Evolutionary conservation across 2,113 vertebrate species (phyloP), one percentile per base, ranked within the genome.

Genomic region (Xiphophorus maculatus): DNA sequence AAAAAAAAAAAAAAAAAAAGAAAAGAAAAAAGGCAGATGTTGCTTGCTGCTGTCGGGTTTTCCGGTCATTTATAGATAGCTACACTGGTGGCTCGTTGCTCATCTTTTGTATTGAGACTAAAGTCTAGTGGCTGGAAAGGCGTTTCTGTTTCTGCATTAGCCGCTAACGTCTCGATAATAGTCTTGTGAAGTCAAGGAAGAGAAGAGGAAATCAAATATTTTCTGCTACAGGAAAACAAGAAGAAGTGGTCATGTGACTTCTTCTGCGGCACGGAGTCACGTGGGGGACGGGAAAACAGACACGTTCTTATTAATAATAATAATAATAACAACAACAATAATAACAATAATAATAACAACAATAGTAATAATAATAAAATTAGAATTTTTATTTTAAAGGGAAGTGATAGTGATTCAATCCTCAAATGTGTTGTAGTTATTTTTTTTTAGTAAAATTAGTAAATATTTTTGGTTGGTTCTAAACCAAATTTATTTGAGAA

Each of bases 211-310:
- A 32, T 2, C 48, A 42, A 73, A 28, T 71, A 13, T 25, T 40
- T 69, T 71, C 29, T 35, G 40, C 32, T 13, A 72, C 63, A 88
- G 74, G 30, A 74, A 76, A 22, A 76, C 84, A 71, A 87, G 82
- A 90, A 90, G 6, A 44, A 80, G 82, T 12, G 63, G 82, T 93
- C 94, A 95, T 84, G 89, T 94, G 94, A 94, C 92, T 35, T 70
- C 69, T 72, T 82, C 84, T 82, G 84, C 86, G 65, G 83, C 79
- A 87, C 74, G 87, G 67, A 42, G 69, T 2, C 92, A 90, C 89
- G 85, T 90, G 93, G 44, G 66, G 68, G 74, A 79, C 66, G 33
- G 19, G 40, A 48, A 68, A 15, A 17, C 13, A 30, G 14, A 8
- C 6, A 54, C 4, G 6, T 58, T 58, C 51, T 11, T 5, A 54